Base-by-base conservation (phyloP, 1,140 invertebrate species). In the Amyelois transitella region DNA sequence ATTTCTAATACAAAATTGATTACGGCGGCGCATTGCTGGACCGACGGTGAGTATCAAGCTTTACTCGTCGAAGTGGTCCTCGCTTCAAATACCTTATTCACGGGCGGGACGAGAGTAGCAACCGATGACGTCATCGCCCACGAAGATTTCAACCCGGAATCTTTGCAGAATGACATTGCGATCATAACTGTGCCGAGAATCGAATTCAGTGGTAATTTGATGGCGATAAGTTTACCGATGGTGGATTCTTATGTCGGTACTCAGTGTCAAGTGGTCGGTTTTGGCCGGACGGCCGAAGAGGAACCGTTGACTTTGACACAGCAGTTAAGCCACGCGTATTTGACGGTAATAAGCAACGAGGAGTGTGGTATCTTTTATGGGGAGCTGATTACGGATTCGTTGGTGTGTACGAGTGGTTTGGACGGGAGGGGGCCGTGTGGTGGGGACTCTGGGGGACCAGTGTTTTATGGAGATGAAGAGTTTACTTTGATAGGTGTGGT, bases 11-110 rank as follows among this genome's bases (percentile, higher is more conserved):
- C 32, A 1, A 52, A 52, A 22, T 18, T 52, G 6, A 6, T 43
- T 7, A 52, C 51, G 0, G 51, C 51, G 17, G 51, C 32, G 7
- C 38, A 52, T 14, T 52, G 51, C 19, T 52, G 49, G 49, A 22
- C 21, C 12, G 32, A 52, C 18, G 51, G 51, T 19, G 38, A 21
- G 0, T n/a, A 21, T 18, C 14, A 8, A 0, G 51, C 51, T 0
- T 14, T 14, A 6, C 19, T n/a, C n/a, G 43, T 52, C 18, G 20
- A 22, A 22, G 51, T 52, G 3, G 51, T 52, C 2, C 51, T 52
- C 0, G 51, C 18, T 6, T 52, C 28, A 6, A 22, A 12, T 5
- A 43, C 18, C 1, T 22, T 52, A 21, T 52, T 52, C 19, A 21
- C 18, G 2, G 51, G 51, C 10, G 51, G 51, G 6, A 52, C 32